Evolutionary conservation across 1,140 invertebrate species (phyloP), one percentile per base, ranked within the genome.

Genomic region (Coelopa frigida): DNA sequence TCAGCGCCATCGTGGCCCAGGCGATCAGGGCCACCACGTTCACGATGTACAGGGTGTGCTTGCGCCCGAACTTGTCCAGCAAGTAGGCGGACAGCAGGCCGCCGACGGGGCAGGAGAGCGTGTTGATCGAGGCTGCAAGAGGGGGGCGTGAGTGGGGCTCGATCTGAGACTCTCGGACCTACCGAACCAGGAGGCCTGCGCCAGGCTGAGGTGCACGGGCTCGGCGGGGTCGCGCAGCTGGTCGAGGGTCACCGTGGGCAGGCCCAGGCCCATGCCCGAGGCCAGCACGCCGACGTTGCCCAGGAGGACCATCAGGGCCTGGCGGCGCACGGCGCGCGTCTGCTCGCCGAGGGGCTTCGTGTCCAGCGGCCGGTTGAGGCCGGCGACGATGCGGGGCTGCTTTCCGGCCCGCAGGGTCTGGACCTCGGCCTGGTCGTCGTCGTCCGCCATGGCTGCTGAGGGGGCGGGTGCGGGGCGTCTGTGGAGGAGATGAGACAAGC

Each of bases 241-340:
- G 5, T 39, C 18, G n/a, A 61, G 20, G 0, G 55, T 53, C 7
- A 68, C 53, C 1, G 66, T 61, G 17, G 66, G 66, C 35, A 64
- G 47, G 21, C 59, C 65, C 21, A 68, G 15, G 2, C 41, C 50
- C 44, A 69, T 55, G 3, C 66, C 66, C 0, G 52, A 51, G 1
- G 67, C 61, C 8, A 70, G 35, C 18, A 68, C 49, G 0, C 61
- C 61, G 8, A 68, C 35, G 39, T 69, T 69, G 29, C 59, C 61
- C 23, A 68, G 32, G 41, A 65, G 49, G 11, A 64, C 60, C 49
- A 62, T 65, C 5, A 53, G 36, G 0, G 52, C 55, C 43, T 67
- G 63, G 1, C 62, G 57, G 2, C 51, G 46, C 20, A 67, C 54
- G 2, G 63, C 63, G 5, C 51, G 39, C 1, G 42, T 36, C 31